These are phyloP conservation scores for Saguinus midas DNA, from an alignment of 2,113 vertebrate genomes.

Conservation along the genomic window DNA sequence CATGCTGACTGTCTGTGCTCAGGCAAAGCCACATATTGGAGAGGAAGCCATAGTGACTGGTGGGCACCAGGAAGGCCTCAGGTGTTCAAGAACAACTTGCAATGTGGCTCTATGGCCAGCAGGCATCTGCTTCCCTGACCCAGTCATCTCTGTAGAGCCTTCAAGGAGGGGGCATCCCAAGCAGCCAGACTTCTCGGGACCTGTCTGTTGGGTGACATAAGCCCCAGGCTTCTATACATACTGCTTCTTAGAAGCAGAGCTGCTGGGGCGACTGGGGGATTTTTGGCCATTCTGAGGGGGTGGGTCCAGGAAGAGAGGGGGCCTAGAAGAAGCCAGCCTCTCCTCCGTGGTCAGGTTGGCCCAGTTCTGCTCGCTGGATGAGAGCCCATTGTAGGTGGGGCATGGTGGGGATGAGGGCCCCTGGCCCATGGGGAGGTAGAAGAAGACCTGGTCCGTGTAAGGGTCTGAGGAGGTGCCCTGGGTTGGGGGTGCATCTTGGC, in stretches of 20 bases:
- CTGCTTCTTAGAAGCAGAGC: conserved; percentile 86
- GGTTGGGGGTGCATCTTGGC: not conserved
- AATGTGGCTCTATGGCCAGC: not conserved
- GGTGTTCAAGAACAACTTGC: not conserved
- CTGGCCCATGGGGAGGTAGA: conserved; percentile 83
- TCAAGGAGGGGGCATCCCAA: not conserved
- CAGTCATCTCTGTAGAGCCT: not conserved
- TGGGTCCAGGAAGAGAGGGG: conserved; percentile 35
- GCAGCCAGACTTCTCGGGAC: not conserved
- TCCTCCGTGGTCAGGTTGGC: conserved; percentile 85
- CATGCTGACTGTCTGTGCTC: not conserved
- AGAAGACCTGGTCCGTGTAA: conserved; percentile 79
- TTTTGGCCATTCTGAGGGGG: conserved; percentile 62
- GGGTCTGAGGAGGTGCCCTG: conserved; percentile 17
- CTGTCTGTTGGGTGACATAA: not conserved
- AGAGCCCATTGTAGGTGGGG: conserved; percentile 84
- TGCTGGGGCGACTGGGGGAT: conserved; percentile 78
- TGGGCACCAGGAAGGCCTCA: not conserved
- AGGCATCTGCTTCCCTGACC: not conserved
- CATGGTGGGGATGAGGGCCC: conserved; percentile 72
- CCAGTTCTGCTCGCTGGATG: conserved; percentile 86
- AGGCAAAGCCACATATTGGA: not conserved
- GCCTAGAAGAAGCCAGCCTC: conserved; percentile 78
- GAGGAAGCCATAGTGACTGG: not conserved
- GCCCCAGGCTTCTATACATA: conserved; percentile 78